Evolutionary conservation across 2,888 invertebrate genomes (phyloP), one percentile per base, ranked within the genome.

Genomic region (Neocrepidodera transversa): DNA sequence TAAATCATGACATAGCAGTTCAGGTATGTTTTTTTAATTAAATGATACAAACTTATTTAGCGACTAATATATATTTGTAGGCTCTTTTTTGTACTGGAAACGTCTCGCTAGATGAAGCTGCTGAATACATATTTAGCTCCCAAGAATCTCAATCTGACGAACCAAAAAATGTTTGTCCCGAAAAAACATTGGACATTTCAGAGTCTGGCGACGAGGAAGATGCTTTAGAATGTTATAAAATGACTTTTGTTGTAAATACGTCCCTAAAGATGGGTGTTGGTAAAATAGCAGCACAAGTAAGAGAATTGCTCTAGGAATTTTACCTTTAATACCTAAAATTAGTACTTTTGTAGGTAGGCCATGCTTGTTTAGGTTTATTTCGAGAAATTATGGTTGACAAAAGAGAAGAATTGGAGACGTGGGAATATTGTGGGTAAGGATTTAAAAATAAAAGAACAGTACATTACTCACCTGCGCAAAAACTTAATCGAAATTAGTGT

Each of bases 161-260:
- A 16, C 17, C 55, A 16, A 47, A 40, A 43, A 62, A 30, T 23
- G 40, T 48, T 8, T 70, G 71, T 47, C 66, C 66, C 32, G 73
- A 76, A 58, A 73, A 73, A 30, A 68, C 64, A 36, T 18, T 42
- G 23, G 68, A 65, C 6, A 62, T 60, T 35, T 64, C 66, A 1
- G 70, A 70, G 36, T 71, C 69, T 32, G 68, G 58, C 13, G 62
- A 63, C 18, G 74, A 72, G 52, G 76, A 75, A 50, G 73, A 70
- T 16, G 72, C 73, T 45, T 78, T 55, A 18, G 47, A 79, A 36
- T 75, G 76, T 50, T 84, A 81, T 74, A 87, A 87, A 78, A 87
- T 87, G 87, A 84, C 85, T 16, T 84, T 87, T 75, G 83, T 87
- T 20, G 84, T 87, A 4, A 87, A 87, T 74, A 76, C 78, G 38